Evolutionary conservation across 1,140 invertebrate genomes (phyloP).

Genomic region (Calliphora vicina): DNA sequence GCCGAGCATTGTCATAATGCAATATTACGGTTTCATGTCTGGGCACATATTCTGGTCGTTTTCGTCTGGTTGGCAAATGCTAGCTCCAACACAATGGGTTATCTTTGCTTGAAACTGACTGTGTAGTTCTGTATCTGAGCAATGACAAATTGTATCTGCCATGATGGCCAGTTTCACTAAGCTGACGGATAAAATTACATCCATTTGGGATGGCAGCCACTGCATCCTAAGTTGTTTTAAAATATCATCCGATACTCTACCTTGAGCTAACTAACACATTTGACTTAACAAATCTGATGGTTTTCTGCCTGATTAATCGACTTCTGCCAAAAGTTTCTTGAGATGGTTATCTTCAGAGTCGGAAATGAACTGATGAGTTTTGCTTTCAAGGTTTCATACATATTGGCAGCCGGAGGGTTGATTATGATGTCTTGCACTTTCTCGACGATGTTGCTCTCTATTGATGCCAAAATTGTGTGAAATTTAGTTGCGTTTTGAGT

Average conservation of each 20-base stretch:
- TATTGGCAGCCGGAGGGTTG: not conserved
- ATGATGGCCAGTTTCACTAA: not conserved
- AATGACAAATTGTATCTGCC: constrained; percentile 4
- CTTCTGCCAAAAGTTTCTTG: not conserved
- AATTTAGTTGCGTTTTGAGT: not conserved
- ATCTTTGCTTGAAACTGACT: too few species aligned
- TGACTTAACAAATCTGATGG: not conserved
- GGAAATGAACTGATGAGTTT: not conserved
- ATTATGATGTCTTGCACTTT: not conserved
- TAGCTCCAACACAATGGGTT: too few species aligned
- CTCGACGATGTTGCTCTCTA: not conserved
- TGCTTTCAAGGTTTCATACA: not conserved
- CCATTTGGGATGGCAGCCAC: not conserved
- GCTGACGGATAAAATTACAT: not conserved
- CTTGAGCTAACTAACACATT: not conserved
- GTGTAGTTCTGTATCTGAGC: not conserved
- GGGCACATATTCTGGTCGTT: too few species aligned
- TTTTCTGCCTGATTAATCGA: not conserved
- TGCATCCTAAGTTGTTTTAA: constrained; percentile 8
- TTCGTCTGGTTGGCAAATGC: too few species aligned
- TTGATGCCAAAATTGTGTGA: not conserved
- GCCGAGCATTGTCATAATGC: too few species aligned
- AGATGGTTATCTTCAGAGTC: not conserved
- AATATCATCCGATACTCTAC: not conserved
- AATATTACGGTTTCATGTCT: too few species aligned